Evolutionary conservation across 2,113 vertebrate genomes (phyloP), one percentile per base, ranked within the genome.

Genomic region (Geococcyx californianus): DNA sequence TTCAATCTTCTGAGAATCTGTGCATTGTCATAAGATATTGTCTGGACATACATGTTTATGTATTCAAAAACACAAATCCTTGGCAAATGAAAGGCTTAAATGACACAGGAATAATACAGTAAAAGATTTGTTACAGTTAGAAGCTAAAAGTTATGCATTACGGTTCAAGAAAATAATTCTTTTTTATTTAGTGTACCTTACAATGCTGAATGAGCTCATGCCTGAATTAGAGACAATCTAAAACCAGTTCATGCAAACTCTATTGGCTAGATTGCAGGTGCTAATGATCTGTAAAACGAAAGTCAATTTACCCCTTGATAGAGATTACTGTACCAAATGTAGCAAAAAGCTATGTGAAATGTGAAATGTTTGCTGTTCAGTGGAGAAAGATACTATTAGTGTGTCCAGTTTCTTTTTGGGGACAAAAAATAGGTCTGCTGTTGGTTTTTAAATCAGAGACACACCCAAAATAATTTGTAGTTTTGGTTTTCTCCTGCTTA

Each of bases 241-340:
- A 77, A 97, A 96, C 58, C 73, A 94, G 79, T 96, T 96, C 92
- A 93, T 89, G 56, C 42, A 95, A 94, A 93, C 80, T 72, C n/a
- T 85, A 51, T 95, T 96, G 90, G 68, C 68, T 97, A 67, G 86
- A 96, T 92, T 97, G 79, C 36, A 56, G 31, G 33, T 96, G 91
- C 85, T 97, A 97, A 97, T 96, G 97, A 69, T 87, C 81, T 97
- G 94, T 97, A 95, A 98, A 97, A 96, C 84, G 76, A 97, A 97
- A 97, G 91, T 74, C 89, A 95, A 94, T 97, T 97, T 97, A 93
- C 83, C 81, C 93, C 95, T 97, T 97, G 97, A 96, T 92, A 93
- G 94, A 98, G 64, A 97, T 97, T 94, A 96, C 91, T 97, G 90
- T 94, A 97, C 78, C 68, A 96, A 98, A 97, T 91, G 87, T 97